phyloP scores from a whole-genome alignment of 2,113 vertebrate species.

The Myrmecobius fasciatus region DNA sequence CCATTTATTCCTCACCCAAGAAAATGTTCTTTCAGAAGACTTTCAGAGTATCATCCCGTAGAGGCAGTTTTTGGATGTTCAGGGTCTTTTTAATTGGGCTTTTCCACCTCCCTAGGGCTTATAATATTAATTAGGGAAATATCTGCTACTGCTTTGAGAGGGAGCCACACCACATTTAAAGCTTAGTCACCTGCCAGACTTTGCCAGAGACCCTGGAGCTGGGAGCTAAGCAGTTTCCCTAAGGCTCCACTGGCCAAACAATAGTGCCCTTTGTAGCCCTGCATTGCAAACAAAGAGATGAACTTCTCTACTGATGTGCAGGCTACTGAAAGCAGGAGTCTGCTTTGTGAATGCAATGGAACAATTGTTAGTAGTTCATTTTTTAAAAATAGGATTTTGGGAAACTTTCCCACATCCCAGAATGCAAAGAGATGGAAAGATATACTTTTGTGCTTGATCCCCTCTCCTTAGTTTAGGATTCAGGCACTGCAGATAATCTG shows the following conservation, averaged over 20 bases:
- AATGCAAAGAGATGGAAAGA: background rate
- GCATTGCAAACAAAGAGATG: background rate
- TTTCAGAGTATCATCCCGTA: background rate
- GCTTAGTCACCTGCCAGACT: background rate
- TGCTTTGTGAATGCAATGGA: background rate
- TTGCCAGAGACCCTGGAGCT: background rate
- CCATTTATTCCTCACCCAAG: slow-evolving; percentile 1
- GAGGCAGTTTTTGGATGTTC: background rate
- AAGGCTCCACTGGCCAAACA: background rate
- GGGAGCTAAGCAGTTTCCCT: background rate
- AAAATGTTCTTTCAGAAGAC: slow-evolving; percentile 39
- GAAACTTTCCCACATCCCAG: background rate
- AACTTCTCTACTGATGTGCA: background rate
- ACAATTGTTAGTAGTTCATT: background rate
- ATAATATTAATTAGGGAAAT: slow-evolving; percentile 69
- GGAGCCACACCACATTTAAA: background rate
- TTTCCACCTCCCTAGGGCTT: slow-evolving; percentile 27
- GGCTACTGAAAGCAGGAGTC: background rate
- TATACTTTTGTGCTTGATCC: background rate
- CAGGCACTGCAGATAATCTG: background rate
- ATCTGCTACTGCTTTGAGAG: slow-evolving; percentile 71
- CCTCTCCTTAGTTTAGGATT: background rate
- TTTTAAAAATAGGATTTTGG: background rate
- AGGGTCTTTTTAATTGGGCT: slow-evolving; percentile 8
- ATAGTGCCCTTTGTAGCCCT: background rate